A percentile compares a stretch with the other conserved stretches of the same genome.
These are phyloP conservation scores for Pao palembangensis DNA, from an alignment of 2,113 vertebrate genomes.

Conservation along the genomic window DNA sequence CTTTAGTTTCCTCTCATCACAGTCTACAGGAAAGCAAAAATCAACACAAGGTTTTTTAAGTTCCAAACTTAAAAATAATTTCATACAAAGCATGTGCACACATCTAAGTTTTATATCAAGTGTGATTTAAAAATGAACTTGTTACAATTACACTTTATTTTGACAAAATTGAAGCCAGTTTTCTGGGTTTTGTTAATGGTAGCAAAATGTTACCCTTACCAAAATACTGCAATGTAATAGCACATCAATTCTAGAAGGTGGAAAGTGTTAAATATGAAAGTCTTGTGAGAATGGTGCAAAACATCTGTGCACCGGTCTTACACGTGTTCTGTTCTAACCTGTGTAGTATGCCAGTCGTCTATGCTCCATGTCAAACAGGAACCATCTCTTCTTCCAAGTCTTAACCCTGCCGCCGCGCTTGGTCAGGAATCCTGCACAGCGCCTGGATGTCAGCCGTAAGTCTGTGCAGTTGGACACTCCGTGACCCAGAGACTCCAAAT, in stretches of 20 bases:
- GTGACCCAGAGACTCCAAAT: conserved; percentile 85
- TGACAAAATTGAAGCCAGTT: too few relatives aligned
- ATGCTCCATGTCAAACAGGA: conserved; percentile 85
- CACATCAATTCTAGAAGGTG: neutral
- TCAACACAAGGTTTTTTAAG: neutral
- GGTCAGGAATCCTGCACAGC: conserved; percentile 83
- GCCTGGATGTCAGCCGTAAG: conserved; percentile 71
- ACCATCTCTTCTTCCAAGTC: conserved; percentile 91
- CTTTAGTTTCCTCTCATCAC: conserved; percentile 92
- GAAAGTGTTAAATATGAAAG: neutral
- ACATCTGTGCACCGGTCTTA: conserved; percentile 42
- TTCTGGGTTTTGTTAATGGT: neutral
- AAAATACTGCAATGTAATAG: conserved; percentile 1
- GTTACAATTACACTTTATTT: too few relatives aligned
- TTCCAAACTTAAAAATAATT: too few relatives aligned
- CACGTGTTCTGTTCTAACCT: conserved; percentile 76
- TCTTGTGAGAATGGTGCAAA: neutral
- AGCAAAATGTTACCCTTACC: neutral
- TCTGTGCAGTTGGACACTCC: conserved; percentile 76
- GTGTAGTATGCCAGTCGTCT: conserved; percentile 83
- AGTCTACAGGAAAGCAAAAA: conserved; percentile 75
- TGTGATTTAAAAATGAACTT: too few relatives aligned
- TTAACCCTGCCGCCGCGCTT: conserved; percentile 89
- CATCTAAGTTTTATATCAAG: too few relatives aligned
- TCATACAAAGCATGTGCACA: too few relatives aligned